These are phyloP conservation scores for Xenentodon cancila DNA, from an alignment of 2,797 vertebrate genomes.

Conservation along the genomic window DNA sequence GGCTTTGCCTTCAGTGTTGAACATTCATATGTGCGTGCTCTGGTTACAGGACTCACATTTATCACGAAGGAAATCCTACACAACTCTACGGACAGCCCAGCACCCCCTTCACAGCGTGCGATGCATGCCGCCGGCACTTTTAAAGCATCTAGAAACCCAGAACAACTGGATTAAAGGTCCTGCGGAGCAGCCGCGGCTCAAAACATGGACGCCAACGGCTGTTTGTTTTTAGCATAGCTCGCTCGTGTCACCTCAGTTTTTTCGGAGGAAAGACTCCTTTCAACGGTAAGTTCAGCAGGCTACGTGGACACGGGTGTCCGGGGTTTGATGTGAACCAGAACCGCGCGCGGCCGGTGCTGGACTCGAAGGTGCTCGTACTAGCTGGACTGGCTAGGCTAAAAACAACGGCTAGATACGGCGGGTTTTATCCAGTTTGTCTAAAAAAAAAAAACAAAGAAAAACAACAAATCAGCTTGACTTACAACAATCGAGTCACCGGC, in stretches of 20 bases:
- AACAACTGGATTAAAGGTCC: too few relatives aligned
- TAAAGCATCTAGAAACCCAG: too few relatives aligned
- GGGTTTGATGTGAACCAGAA: background rate
- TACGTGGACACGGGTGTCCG: rapidly evolving
- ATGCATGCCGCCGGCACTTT: too few relatives aligned
- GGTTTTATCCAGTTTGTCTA: too few relatives aligned
- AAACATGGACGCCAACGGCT: background rate
- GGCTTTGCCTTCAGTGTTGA: too few relatives aligned
- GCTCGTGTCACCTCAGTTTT: constrained; percentile 3
- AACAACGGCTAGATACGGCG: background rate
- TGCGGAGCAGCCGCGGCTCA: too few relatives aligned
- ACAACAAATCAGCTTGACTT: constrained; percentile 46
- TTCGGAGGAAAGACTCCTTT: rapidly evolving
- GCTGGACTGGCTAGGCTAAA: constrained; percentile 19
- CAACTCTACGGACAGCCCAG: too few relatives aligned
- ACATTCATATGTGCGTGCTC: too few relatives aligned
- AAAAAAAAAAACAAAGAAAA: too few relatives aligned
- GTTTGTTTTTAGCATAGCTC: constrained; percentile 60
- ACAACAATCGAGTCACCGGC: constrained; percentile 73
- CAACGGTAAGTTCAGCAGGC: rapidly evolving
- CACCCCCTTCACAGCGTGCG: too few relatives aligned
- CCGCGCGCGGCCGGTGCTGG: background rate
- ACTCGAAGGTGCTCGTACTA: constrained; percentile 27
- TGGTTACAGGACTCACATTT: too few relatives aligned
- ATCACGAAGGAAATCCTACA: too few relatives aligned